Percentiles rank a stretch among this genome's conserved stretches.
These are phyloP conservation scores for Margarornis squamiger DNA, from an alignment of 2,797 vertebrate genomes.

Conservation along the genomic window DNA sequence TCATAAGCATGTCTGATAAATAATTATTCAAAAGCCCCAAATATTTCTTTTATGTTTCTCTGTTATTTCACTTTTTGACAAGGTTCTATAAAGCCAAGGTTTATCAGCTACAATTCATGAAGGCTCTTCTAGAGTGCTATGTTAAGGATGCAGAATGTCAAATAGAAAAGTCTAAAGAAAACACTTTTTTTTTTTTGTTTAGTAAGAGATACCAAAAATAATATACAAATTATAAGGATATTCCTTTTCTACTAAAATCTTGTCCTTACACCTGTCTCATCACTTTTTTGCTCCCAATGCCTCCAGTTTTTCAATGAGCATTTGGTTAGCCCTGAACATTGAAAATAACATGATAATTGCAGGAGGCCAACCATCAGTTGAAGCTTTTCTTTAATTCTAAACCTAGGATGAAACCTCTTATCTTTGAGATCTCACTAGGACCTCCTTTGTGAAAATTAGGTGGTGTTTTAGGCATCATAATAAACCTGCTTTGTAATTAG, in stretches of 20 bases:
- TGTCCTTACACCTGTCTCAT: background rate
- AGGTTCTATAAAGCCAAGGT: background rate
- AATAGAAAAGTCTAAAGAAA: background rate
- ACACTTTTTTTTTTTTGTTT: background rate
- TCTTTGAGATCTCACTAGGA: background rate
- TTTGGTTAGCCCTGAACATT: rapidly evolving
- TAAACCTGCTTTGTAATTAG: background rate
- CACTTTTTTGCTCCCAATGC: background rate
- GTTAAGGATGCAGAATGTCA: background rate
- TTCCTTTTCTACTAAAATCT: background rate
- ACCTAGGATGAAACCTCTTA: background rate
- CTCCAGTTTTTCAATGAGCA: background rate
- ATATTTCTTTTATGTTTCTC: background rate
- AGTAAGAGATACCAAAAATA: background rate
- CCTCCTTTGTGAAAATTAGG: background rate
- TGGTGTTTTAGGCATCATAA: background rate
- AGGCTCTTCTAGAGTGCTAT: background rate
- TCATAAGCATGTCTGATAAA: background rate
- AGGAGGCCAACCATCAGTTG: background rate
- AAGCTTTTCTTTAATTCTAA: background rate
- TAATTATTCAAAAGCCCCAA: background rate
- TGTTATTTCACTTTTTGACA: background rate
- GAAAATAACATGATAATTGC: background rate
- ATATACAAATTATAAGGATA: background rate
- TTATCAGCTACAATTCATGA: background rate